Evolutionary conservation across 2,797 vertebrate species (phyloP), one percentile per base, ranked within the genome.

Genomic region (Picus viridis): DNA sequence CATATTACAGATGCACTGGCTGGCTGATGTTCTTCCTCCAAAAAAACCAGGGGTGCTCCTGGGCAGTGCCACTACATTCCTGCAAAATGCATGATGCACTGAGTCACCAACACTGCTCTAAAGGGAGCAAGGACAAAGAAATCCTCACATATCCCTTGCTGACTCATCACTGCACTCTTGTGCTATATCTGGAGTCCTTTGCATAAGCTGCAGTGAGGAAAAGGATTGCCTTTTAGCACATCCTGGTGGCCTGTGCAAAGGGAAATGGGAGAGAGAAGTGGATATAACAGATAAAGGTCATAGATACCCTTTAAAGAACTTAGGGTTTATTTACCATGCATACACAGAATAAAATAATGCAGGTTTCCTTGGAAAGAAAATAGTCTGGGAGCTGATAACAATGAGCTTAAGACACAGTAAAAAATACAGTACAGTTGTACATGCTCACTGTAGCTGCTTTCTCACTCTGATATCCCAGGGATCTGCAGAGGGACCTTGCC

Each of bases 201-300:
- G 1, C 54, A 64, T 9, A 27, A 24, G 11, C 51, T 56, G 51
- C 88, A 43, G 47, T 10, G 39, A 88, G n/a, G 71, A 84, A 86
- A 82, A 86, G 70, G 27, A 84, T 88, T 88, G 23, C 64, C 73
- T 91, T 90, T 89, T 92, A 86, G 57, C 88, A 67, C 39, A 53
- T 84, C 12, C 43, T 45, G 2, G 11, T 78, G 53, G 20, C 19
- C 78, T 63, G 27, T 0, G 2, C 53, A 16, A 4, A 53, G 57
- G 61, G 53, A 51, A 75, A 32, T 19, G 16, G 32, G 26, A 75
- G 11, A 58, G 7, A 53, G 23, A 51, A 39, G 53, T 20, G 19
- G 43, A 51, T 83, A 67, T 1, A 59, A 6, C n/a, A 54, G 22
- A 32, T 26, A 57, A 76, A 7, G 27, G 23, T 68, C 53, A 73